Evolutionary conservation across 2,888 invertebrate species (phyloP).

Genomic region (Chrysina gloriosa): DNA sequence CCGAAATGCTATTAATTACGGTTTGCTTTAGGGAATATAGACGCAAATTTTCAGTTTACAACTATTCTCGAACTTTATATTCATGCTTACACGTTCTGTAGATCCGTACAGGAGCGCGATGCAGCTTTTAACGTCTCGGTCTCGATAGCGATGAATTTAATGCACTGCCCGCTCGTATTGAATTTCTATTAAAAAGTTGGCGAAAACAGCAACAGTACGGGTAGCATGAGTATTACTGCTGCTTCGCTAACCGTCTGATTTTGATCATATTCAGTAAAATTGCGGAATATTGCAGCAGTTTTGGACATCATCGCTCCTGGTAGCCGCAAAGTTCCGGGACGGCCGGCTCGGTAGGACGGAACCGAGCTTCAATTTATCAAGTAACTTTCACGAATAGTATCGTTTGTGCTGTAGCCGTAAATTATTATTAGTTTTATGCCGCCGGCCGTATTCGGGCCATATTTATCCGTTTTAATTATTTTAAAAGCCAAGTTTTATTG

Average conservation of each 20-base stretch:
- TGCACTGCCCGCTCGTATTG: neutral
- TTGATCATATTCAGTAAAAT: neutral
- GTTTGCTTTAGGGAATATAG: neutral
- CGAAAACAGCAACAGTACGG: neutral
- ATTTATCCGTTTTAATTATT: conserved; percentile 32
- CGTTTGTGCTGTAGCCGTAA: neutral
- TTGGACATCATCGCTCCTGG: neutral
- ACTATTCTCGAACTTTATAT: neutral
- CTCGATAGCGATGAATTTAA: neutral
- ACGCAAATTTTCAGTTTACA: neutral
- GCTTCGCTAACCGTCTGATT: neutral
- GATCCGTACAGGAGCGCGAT: neutral
- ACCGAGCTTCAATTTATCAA: conserved; percentile 25
- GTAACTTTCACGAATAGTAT: conserved; percentile 22
- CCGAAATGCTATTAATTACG: conserved; percentile 12
- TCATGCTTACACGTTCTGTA: neutral
- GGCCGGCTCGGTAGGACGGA: neutral
- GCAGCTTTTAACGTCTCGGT: neutral
- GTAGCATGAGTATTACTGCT: neutral
- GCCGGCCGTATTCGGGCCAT: neutral
- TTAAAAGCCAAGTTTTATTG: conserved; percentile 34
- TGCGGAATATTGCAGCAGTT: conserved; percentile 8
- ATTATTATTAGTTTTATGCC: conserved; percentile 28
- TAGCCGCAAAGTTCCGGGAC: neutral
- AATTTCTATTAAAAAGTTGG: conserved; percentile 22